phyloP scores from a whole-genome alignment of 2,888 invertebrate species.

The Drosophila mercatorum region DNA sequence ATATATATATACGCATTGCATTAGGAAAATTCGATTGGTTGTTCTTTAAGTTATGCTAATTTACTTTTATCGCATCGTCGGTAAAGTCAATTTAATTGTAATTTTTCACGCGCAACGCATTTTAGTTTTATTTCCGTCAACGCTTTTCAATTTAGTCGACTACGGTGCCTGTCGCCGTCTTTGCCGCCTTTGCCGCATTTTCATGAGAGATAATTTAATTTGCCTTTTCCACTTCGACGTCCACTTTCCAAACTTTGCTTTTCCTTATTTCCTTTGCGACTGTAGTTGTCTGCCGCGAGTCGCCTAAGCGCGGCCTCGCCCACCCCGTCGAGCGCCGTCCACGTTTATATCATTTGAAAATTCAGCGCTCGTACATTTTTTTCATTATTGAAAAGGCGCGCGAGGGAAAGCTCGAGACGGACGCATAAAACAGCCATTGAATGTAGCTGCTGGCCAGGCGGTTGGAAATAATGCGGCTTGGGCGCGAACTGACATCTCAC shows the following conservation, averaged over 20 bases:
- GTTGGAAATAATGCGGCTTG: constrained; percentile 58
- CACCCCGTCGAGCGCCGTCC: not conserved
- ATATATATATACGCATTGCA: not conserved
- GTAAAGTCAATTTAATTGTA: constrained; percentile 80
- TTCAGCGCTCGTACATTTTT: constrained; percentile 71
- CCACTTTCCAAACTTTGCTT: constrained; percentile 74
- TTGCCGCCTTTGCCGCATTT: constrained; percentile 42
- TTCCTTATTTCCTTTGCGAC: constrained; percentile 58
- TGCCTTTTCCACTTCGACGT: constrained; percentile 77
- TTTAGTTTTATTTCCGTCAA: constrained; percentile 69
- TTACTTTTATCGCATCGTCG: constrained; percentile 79
- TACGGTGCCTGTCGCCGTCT: constrained; percentile 30
- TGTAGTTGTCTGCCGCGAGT: constrained; percentile 48
- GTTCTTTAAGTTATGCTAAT: constrained; percentile 81
- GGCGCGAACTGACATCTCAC: constrained; percentile 52
- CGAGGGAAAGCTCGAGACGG: constrained; percentile 49
- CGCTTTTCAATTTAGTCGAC: constrained; percentile 60
- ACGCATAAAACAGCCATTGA: constrained; percentile 63
- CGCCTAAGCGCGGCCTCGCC: not conserved
- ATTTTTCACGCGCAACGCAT: constrained; percentile 72
- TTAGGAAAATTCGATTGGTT: constrained; percentile 52
- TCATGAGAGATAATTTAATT: constrained; percentile 78
- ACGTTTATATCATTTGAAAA: constrained; percentile 68
- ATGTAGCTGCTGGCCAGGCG: constrained; percentile 60
- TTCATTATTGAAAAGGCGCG: constrained; percentile 67